phyloP scores from a whole-genome alignment of 2,888 invertebrate species.

The Hedychridium roseum region DNA sequence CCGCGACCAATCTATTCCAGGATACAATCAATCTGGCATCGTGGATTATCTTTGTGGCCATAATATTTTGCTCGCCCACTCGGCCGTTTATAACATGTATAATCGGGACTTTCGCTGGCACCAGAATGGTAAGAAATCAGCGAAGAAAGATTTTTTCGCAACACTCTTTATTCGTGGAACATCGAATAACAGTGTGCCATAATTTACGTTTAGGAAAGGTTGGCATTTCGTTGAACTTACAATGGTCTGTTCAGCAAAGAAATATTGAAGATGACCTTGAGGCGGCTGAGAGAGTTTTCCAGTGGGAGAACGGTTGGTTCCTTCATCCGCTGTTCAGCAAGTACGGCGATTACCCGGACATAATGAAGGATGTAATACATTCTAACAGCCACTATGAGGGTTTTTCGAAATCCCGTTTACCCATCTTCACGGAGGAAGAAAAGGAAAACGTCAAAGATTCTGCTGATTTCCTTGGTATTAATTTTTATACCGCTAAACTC shows the following conservation, averaged over 20 bases:
- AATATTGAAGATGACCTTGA: conserved; percentile 64
- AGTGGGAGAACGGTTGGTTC: conserved; percentile 73
- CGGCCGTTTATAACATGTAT: conserved; percentile 71
- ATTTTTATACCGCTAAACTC: conserved; percentile 30
- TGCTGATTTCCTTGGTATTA: conserved; percentile 43
- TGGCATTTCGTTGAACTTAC: conserved; percentile 68
- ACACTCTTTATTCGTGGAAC: no score
- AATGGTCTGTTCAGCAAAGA: conserved; percentile 65
- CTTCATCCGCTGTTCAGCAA: conserved; percentile 72
- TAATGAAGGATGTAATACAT: conserved; percentile 70
- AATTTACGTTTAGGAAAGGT: conserved; percentile 69
- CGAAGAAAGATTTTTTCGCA: no score
- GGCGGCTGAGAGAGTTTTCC: conserved; percentile 67
- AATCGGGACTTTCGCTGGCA: conserved; percentile 66
- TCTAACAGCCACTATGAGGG: conserved; percentile 69
- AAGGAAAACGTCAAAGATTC: conserved; percentile 29
- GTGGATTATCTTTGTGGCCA: conserved; percentile 72
- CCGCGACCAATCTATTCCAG: conserved; percentile 48
- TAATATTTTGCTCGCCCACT: conserved; percentile 73
- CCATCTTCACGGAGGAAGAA: conserved; percentile 52
- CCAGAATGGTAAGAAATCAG: conserved; percentile 65
- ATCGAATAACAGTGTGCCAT: no score
- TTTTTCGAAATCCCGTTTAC: conserved; percentile 70
- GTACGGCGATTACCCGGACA: conserved; percentile 72
- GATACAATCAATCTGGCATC: conserved; percentile 60